Base-by-base conservation (phyloP, 2,113 vertebrate species). In the Benitochromis conjunctus region DNA sequence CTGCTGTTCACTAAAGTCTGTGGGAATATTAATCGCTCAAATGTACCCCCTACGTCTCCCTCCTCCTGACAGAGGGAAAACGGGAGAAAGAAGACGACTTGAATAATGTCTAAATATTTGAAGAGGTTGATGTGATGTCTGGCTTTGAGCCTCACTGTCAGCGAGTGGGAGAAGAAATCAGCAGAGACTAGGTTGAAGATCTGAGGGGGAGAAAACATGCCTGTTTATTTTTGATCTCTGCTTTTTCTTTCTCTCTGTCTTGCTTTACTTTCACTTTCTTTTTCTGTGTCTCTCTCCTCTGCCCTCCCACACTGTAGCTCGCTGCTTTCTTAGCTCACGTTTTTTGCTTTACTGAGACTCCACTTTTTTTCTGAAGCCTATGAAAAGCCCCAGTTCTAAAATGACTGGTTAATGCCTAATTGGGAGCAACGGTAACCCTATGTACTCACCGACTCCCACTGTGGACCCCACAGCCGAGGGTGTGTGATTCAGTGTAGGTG, bases 31-130 rank as follows among this genome's bases (percentile, higher is more conserved):
- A 95, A 96, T 94, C 84, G 80, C 82, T 85, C 83, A 82, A 91
- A 89, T 81, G 36, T 77, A 77, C 87, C 84, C 89, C 88, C 58
- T n/a, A 12, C 86, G 53, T 87, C 81, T 62, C 79, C 24, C 83
- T 16, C 69, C 3, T 66, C 58, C 51, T 86, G 92, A 90, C 88
- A 74, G 76, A 80, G 82, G 18, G 58, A 81, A 79, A 87, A 82
- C 16, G 34, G 66, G 41, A 80, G 74, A 83, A 90, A 79, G 85
- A 91, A 88, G 84, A 87, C 51, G 41, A 86, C 71, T 93, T 90
- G 86, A 91, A 91, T 91, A 91, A 93, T 85, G 89, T 92, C 92
- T 94, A 93, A 94, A 94, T 96, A 92, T 94, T 94, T 91, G 89
- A 95, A 92, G 93, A 93, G 92, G 90, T 83, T 93, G 94, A 94